Percentiles rank a stretch among this genome's conserved stretches.
These are phyloP conservation scores for Papilio demoleus DNA, from an alignment of 2,888 invertebrate species.

Conservation along the genomic window DNA sequence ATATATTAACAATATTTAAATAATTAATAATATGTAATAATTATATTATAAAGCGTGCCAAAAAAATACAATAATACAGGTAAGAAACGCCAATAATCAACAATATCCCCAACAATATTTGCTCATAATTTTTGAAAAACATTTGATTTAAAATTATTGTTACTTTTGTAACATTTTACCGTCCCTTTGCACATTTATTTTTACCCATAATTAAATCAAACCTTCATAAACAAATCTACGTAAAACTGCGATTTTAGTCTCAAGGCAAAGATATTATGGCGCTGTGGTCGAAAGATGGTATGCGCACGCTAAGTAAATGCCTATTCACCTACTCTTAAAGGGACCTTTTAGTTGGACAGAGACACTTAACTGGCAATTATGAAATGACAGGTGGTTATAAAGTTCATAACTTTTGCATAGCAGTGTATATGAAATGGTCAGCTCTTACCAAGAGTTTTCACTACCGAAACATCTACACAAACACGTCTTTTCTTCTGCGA, in stretches of 20 bases:
- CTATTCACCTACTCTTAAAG: too few relatives aligned
- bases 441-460: neutral
- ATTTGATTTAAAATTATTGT: conserved; percentile 14
- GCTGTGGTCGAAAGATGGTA: too few relatives aligned
- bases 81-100: conserved; percentile 66
- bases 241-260: too few relatives aligned
- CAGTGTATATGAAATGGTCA: too few relatives aligned
- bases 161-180: conserved; percentile 37
- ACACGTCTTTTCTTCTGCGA: neutral
- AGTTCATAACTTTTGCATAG: too few relatives aligned
- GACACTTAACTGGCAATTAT: too few relatives aligned
- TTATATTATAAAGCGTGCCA: conserved; percentile 60
- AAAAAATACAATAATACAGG: conserved; percentile 73
- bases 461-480: neutral
- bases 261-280: too few relatives aligned
- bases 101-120: conserved; percentile 38
- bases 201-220: neutral
- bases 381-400: too few relatives aligned
- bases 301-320: too few relatives aligned
- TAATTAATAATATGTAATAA: conserved; percentile 47
- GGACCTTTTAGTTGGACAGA: too few relatives aligned
- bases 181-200: conserved; percentile 25
- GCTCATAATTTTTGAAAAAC: conserved; percentile 34
- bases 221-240: too few relatives aligned
- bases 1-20: conserved; percentile 54